A percentile compares a stretch with the other conserved stretches of the same genome.
Conservation (phyloP, 37 sponge, comb jelly and placozoan species). For the Chondrilla cf. caribensis region DNA sequence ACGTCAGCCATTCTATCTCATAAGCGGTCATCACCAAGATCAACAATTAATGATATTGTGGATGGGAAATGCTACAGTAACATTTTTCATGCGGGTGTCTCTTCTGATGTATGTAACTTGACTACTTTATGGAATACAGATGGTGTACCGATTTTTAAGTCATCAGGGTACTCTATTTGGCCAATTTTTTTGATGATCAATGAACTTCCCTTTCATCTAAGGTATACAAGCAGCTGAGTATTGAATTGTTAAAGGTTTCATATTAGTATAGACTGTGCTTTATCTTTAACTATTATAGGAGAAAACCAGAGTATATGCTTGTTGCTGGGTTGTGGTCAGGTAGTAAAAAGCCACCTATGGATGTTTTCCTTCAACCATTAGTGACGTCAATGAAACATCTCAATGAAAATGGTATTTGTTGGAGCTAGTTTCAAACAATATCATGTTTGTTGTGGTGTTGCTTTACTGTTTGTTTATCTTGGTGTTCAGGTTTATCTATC, state of each 20-base stretch:
- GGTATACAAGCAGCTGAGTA: too few relatives aligned
- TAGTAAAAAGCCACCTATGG: conserved; percentile 41
- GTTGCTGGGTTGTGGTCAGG: conserved; percentile 62
- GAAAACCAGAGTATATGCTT: too few relatives aligned
- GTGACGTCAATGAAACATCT: conserved; percentile 26
- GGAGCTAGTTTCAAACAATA: too few relatives aligned
- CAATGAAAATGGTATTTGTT: conserved; percentile 25
- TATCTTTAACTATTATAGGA: too few relatives aligned
- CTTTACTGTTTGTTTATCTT: too few relatives aligned
- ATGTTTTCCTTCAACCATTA: conserved; percentile 32
- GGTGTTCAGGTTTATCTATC: too few relatives aligned
- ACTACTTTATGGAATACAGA: conserved; percentile 43
- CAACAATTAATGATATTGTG: too few relatives aligned
- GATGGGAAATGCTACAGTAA: conserved; percentile 27
- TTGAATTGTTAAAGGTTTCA: too few relatives aligned
- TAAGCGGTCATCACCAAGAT: too few relatives aligned
- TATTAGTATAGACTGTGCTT: too few relatives aligned
- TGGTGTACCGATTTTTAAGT: conserved; percentile 41
- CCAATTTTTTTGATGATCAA: conserved; percentile 44
- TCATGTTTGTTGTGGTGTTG: too few relatives aligned
- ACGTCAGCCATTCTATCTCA: too few relatives aligned
- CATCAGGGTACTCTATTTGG: conserved; percentile 45
- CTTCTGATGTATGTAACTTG: conserved; percentile 3
- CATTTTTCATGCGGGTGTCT: conserved; percentile 24
- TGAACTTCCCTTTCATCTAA: conserved; percentile 44